A percentile compares a stretch with the other conserved stretches of the same genome.
These are phyloP conservation scores for Drosophila sp. DNA, from an alignment of 1,140 invertebrate genomes.

Conservation along the genomic window DNA sequence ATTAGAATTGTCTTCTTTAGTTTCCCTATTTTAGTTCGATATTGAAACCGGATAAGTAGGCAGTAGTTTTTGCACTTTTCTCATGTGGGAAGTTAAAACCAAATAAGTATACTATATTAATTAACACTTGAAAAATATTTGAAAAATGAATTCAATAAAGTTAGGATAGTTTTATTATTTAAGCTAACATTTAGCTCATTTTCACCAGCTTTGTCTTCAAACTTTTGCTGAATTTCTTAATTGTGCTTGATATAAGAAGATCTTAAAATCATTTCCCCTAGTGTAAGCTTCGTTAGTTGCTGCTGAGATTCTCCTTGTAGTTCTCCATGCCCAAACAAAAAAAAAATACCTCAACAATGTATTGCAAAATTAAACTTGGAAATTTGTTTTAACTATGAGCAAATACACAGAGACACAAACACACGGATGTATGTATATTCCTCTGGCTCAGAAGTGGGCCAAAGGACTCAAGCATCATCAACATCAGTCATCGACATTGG, in stretches of 20 bases:
- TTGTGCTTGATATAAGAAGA: not conserved
- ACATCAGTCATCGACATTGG: constrained; percentile 28
- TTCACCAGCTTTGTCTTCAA: too few relatives aligned
- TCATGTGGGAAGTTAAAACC: too few relatives aligned
- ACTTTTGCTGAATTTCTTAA: too few relatives aligned
- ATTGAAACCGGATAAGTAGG: too few relatives aligned
- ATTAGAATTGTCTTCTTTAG: too few relatives aligned
- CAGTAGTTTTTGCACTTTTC: too few relatives aligned
- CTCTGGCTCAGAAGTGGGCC: constrained; percentile 1
- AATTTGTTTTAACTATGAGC: constrained; percentile 65
- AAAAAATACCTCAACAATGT: constrained; percentile 25
- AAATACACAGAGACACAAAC: constrained; percentile 38
- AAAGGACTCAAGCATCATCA: constrained; percentile 12
- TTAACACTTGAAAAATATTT: too few relatives aligned
- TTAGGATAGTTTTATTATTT: too few relatives aligned
- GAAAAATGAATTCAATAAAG: too few relatives aligned
- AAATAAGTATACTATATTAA: too few relatives aligned
- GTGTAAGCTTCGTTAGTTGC: constrained; percentile 14
- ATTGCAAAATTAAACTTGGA: constrained; percentile 53
- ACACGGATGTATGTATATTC: not conserved
- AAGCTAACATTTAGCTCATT: too few relatives aligned
- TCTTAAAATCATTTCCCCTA: not conserved
- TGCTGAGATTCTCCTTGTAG: constrained; percentile 7
- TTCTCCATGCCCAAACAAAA: not conserved
- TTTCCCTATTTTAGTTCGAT: too few relatives aligned